A percentile compares a stretch with the other conserved stretches of the same genome.
Conservation (phyloP, 2,113 vertebrate species). For the Poeciliopsis retropinna region DNA sequence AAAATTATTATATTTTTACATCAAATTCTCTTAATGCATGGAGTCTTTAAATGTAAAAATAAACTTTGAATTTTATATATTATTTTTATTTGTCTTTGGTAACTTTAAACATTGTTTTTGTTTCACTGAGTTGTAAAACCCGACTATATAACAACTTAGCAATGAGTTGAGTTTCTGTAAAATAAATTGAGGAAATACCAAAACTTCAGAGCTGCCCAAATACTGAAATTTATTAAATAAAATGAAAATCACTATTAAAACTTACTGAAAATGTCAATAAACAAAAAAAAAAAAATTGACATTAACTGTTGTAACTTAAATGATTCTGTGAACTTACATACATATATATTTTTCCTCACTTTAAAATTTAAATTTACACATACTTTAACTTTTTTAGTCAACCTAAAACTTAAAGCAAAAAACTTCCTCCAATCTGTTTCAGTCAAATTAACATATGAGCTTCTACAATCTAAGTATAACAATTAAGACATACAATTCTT, state of each 20-base stretch:
- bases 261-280: too few species aligned
- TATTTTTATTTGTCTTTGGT: neutral
- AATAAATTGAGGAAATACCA: too few species aligned
- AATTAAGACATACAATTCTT: neutral
- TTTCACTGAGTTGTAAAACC: too few species aligned
- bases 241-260: too few species aligned
- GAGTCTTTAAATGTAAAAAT: neutral
- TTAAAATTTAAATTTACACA: too few species aligned
- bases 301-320: neutral
- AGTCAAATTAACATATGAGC: neutral
- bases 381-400: neutral
- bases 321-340: neutral
- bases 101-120: neutral
- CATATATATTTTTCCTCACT: neutral
- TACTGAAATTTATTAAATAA: too few species aligned
- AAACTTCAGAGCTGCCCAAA: too few species aligned
- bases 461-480: neutral
- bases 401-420: neutral
- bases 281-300: too few species aligned
- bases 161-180: too few species aligned
- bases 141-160: too few species aligned
- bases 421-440: neutral
- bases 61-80: neutral
- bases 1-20: neutral
- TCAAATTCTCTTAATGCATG: neutral